Conservation (phyloP, 2,888 invertebrate genomes). For the Melolontha melolontha region DNA sequence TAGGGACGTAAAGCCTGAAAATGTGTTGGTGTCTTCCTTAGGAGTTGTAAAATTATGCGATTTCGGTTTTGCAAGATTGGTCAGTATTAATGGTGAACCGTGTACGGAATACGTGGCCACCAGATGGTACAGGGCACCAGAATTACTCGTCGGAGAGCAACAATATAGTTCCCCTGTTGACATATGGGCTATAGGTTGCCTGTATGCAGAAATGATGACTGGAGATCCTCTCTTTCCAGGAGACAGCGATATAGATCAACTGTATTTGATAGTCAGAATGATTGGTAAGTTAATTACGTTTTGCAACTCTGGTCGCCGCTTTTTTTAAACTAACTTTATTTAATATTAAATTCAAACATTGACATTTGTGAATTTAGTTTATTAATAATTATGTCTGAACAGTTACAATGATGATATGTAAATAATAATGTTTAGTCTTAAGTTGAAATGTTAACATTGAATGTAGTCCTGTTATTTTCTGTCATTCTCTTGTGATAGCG, state of each 20-base stretch:
- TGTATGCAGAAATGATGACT: slow-evolving; percentile 87
- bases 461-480: no score
- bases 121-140: slow-evolving; percentile 90
- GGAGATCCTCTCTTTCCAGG: slow-evolving; percentile 90
- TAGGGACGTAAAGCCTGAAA: slow-evolving; percentile 91
- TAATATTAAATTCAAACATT: no score
- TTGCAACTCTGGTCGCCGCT: no score
- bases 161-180: slow-evolving; percentile 82
- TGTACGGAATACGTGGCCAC: slow-evolving; percentile 94
- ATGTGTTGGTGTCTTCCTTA: slow-evolving; percentile 82
- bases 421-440: no score
- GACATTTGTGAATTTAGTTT: no score
- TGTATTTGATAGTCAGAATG: slow-evolving; percentile 83
- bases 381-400: no score
- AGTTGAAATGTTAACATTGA: no score
- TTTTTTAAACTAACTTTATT: no score
- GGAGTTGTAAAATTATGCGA: slow-evolving; percentile 92
- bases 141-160: slow-evolving; percentile 85
- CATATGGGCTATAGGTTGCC: slow-evolving; percentile 89
- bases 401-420: no score
- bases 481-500: no score
- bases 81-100: slow-evolving; percentile 79
- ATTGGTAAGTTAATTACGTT: slow-evolving; percentile 79
- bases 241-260: slow-evolving; percentile 90
- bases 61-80: slow-evolving; percentile 86